Percentiles rank a stretch among this genome's conserved stretches.
These are phyloP conservation scores for Drosophila mayri DNA, from an alignment of 1,140 invertebrate species.

Conservation along the genomic window DNA sequence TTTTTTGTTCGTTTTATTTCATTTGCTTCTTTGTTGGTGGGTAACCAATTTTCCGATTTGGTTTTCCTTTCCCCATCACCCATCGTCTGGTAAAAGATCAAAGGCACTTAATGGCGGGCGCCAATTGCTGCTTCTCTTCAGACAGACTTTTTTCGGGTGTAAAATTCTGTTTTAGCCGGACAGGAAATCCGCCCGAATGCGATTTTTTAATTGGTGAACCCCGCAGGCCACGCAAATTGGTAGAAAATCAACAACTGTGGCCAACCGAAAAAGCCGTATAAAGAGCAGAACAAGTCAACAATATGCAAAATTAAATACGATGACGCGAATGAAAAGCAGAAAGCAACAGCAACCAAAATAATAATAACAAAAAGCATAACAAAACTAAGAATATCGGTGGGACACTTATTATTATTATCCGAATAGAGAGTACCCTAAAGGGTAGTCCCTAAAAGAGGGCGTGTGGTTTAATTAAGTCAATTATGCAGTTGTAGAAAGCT, in stretches of 20 bases:
- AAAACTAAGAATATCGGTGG: slow-evolving; percentile 7
- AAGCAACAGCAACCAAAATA: slow-evolving; percentile 39
- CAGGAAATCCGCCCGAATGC: slow-evolving; percentile 67
- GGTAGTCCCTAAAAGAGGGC: background rate
- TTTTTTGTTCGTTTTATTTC: background rate
- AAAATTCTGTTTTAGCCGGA: slow-evolving; percentile 31
- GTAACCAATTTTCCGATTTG: slow-evolving; percentile 64
- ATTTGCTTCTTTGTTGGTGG: slow-evolving; percentile 32
- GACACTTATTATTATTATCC: background rate
- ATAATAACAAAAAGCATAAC: slow-evolving; percentile 21
- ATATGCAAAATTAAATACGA: slow-evolving; percentile 80
- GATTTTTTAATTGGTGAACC: slow-evolving; percentile 67
- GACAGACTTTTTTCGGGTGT: slow-evolving; percentile 4
- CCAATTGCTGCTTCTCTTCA: slow-evolving; percentile 25
- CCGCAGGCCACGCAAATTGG: slow-evolving; percentile 47
- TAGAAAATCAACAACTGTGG: slow-evolving; percentile 57
- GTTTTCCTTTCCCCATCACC: slow-evolving; percentile 26
- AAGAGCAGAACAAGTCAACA: slow-evolving; percentile 50
- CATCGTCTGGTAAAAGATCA: slow-evolving; percentile 70
- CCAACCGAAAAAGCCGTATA: slow-evolving; percentile 27
- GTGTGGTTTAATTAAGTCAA: background rate
- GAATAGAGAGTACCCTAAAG: background rate
- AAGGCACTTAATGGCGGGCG: slow-evolving; percentile 78
- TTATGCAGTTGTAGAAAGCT: background rate
- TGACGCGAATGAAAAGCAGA: slow-evolving; percentile 65